Evolutionary conservation across 92 coral and sea anemone genomes (phyloP), one percentile per base, ranked within the genome.

Genomic region (Zoanthus gigantus): DNA sequence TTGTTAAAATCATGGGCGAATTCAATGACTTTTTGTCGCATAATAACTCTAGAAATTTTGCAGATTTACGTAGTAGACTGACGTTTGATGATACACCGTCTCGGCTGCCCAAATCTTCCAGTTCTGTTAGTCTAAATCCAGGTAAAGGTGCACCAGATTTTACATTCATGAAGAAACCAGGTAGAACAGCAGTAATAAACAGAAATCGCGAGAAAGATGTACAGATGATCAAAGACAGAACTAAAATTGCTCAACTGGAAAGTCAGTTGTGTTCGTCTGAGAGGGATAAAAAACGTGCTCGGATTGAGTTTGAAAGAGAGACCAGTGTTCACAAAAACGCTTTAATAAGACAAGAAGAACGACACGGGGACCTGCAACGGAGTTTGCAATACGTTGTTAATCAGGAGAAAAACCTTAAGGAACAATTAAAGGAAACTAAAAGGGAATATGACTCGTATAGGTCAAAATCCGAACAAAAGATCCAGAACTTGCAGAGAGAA

Each of bases 1-100:
- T 97, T 71, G 94, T 97, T 29, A 88, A 94, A 32, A 94, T 97
- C 48, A 94, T 97, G 98, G 95, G 95, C 9, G 98, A 97, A 65
- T 97, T 95, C 74, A 92, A 94, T 53, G 90, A 90, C 57, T 94
- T 97, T 84, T 89, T 94, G 58, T 89, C 97, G 17, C 91, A 92
- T 37, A 61, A 92, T 61, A 93, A 89, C 1, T 32, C 74, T 16
- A 89, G 91, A 54, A 79, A 88, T 30, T 76, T 76, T 12, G 87
- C 67, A 11, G 90, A 88, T 71, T 92, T 94, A 12, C 90, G 91
- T 29, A 73, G 90, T 30, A 91, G 92, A 47, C 78, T 97, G 86
- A 94, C 94, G 0, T 97, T 83, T 72, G 96, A 94, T 29, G 97
- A 96, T 37, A 83, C 76, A 32, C 75, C 88, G 0, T 52, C 85